phyloP scores from a whole-genome alignment of 2,797 vertebrate species.

The Silurus lanzhouensis region DNA sequence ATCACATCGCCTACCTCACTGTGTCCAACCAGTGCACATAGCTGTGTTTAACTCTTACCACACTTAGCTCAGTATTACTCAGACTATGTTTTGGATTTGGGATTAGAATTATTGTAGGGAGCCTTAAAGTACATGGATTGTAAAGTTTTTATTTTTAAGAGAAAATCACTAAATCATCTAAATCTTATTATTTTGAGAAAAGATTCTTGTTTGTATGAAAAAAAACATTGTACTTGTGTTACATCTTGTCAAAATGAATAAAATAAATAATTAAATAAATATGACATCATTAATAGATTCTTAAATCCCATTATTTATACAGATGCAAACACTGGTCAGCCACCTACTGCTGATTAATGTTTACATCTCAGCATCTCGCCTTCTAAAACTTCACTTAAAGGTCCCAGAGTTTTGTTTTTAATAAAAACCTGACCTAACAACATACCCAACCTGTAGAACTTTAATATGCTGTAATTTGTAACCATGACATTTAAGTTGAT shows the following conservation, averaged over 20 bases:
- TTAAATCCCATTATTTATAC: not conserved
- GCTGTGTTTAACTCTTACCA: not conserved
- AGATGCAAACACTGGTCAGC: not conserved
- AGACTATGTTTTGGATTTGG: not conserved
- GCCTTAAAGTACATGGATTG: not conserved
- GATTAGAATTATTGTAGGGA: not conserved
- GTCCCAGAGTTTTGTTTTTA: not conserved
- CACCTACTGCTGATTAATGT: not conserved
- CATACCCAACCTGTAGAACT: not conserved
- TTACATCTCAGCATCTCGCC: not conserved
- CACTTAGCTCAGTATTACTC: slow-evolving; percentile 8
- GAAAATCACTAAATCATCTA: not conserved
- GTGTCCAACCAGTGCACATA: not conserved
- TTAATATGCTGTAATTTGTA: slow-evolving; percentile 1
- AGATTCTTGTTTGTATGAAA: not conserved
- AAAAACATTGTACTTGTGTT: not conserved
- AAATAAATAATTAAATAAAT: not conserved
- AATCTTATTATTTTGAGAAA: not conserved
- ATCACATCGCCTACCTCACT: not conserved
- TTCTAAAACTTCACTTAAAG: not conserved
- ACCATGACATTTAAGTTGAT: not conserved
- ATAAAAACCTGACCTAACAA: not conserved
- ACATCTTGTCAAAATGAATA: not conserved
- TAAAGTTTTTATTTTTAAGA: not conserved
- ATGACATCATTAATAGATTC: not conserved